A percentile compares a stretch with the other conserved stretches of the same genome.
These are phyloP conservation scores for Lomographa bimaculata DNA, from an alignment of 2,888 invertebrate species.

Conservation along the genomic window DNA sequence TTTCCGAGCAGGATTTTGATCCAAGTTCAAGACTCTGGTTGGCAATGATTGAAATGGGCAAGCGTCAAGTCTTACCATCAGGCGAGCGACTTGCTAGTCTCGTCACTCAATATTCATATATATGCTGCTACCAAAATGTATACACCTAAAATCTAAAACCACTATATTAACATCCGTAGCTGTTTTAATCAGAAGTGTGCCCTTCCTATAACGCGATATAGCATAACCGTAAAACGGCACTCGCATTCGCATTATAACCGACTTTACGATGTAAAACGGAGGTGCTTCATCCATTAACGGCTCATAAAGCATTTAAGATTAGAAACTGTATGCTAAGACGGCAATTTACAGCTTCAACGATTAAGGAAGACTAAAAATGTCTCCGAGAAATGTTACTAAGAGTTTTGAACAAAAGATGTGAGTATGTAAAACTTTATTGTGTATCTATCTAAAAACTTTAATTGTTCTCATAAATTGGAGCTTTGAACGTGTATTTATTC, in stretches of 20 bases:
- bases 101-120: no score
- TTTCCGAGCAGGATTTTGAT: no score
- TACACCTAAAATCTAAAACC: no score
- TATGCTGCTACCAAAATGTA: no score
- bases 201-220: slow-evolving; percentile 29
- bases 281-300: slow-evolving; percentile 55
- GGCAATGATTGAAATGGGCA: no score
- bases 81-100: no score
- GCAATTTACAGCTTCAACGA: slow-evolving; percentile 14
- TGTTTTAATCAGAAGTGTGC: slow-evolving; percentile 2
- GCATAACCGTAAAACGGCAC: slow-evolving; percentile 56
- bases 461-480: background rate
- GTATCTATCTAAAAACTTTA: no score
- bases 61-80: no score
- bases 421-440: no score
- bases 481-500: slow-evolving; percentile 11
- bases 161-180: slow-evolving; percentile 1
- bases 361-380: slow-evolving; percentile 5
- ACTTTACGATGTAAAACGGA: slow-evolving; percentile 55
- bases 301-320: slow-evolving; percentile 46
- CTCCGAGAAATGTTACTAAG: no score
- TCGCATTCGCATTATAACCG: slow-evolving; percentile 52
- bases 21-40: no score
- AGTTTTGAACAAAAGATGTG: no score
- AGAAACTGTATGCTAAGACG: slow-evolving; percentile 20